Base-by-base conservation (phyloP, 2,888 invertebrate genomes). In the Anaspis maculata region DNA sequence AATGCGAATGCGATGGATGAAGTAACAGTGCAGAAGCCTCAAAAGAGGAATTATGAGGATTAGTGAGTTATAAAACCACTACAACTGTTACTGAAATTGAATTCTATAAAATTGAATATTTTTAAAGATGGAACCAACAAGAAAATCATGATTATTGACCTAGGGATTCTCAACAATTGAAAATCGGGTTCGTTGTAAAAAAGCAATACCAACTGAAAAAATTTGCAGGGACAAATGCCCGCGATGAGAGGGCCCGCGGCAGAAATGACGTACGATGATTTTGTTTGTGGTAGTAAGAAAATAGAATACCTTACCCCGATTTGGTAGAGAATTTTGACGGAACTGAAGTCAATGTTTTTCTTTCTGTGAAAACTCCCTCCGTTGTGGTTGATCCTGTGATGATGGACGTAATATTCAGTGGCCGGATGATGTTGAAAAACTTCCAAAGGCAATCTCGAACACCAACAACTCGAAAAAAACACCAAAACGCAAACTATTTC, bases 311-410 rank as follows among this genome's bases (percentile, higher is more conserved):
- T 80, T 65, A 82, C 82, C 74, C 82, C 82, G 39, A 73, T 73
- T 67, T 80, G 84, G 62, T 83, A 85, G 39, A 85, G 70, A 47
- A 84, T 73, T 62, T 76, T 75, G 34, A 77, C 69, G 40, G 70
- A 66, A 46, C 64, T 66, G 52, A 68, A 70, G 45, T 70, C 67
- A 47, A 69, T 66, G 48, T 64, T 46, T 56, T 66, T 63, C 54
- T 70, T 67, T 59, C 69, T 71, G 61, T 72, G 71, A 56, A 72
- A 68, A 32, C 67, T 68, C 65, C 68, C 49, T 67, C 68, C 45
- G 67, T 71, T 56, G 69, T 66, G 56, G 65, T 71, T 71, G 39
- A 69, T 68, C 52, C 71, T 62, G 53, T 70, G 63, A 39, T 72
- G 59, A 49, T 71, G 53, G 22, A 53, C 45, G 28, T 51, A 49